Conservation (phyloP, 2,888 invertebrate species). For the Bursaphelenchus okinawaensis region DNA sequence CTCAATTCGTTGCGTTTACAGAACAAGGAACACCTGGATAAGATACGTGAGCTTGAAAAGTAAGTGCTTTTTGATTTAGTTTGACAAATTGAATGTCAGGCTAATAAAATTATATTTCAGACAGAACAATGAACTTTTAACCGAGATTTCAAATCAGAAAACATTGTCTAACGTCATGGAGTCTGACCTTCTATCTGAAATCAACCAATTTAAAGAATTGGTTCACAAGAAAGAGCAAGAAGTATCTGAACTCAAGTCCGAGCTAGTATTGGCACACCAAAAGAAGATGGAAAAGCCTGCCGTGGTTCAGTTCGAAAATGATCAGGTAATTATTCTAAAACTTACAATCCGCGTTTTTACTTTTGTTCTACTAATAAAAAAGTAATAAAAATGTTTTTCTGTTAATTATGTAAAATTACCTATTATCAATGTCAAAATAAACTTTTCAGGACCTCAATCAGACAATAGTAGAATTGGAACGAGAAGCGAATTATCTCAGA, state of each 20-base stretch:
- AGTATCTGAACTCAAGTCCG: slow-evolving; percentile 2
- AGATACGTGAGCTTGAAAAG: not conserved
- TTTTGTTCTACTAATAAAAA: too few relatives aligned
- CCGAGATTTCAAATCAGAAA: not conserved
- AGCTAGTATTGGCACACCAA: not conserved
- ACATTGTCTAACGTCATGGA: not conserved
- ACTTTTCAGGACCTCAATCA: slow-evolving; percentile 2
- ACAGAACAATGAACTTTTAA: not conserved
- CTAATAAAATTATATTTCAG: not conserved
- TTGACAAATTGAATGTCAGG: too few relatives aligned
- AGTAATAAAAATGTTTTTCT: too few relatives aligned
- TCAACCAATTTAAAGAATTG: slow-evolving; percentile 2
- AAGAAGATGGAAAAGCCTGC: not conserved
- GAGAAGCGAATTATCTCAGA: slow-evolving; percentile 1
- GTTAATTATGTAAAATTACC: too few relatives aligned
- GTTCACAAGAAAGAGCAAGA: slow-evolving; percentile 6
- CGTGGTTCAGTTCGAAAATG: not conserved
- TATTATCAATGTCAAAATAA: not conserved
- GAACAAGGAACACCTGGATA: slow-evolving; percentile 1
- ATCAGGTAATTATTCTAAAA: not conserved
- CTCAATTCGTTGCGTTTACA: not conserved
- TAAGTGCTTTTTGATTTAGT: not conserved
- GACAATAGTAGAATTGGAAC: slow-evolving; percentile 5
- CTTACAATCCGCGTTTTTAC: not conserved
- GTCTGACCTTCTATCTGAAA: not conserved